Percentiles rank a stretch among this genome's conserved stretches.
Evolutionary conservation across 2,888 invertebrate species (phyloP).

Genomic region (Ellobium chinense): DNA sequence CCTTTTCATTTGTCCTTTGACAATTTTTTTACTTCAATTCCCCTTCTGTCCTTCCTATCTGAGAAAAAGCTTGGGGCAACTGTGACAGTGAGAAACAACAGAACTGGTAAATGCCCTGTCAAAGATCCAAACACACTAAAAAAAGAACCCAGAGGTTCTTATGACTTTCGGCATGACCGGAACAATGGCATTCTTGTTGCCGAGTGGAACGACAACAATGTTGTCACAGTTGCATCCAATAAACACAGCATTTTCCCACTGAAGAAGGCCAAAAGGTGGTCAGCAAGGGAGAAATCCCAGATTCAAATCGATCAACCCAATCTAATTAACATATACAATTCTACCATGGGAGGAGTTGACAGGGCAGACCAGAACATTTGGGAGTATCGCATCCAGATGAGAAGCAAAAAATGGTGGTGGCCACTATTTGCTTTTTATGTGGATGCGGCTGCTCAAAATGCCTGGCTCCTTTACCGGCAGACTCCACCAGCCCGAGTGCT

Average conservation of each 20-base stretch:
- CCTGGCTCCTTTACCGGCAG: conserved; percentile 4
- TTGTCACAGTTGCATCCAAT: conserved; percentile 15
- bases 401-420: conserved; percentile 29
- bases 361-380: conserved; percentile 11
- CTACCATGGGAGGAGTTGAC: not conserved
- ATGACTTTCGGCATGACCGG: not conserved
- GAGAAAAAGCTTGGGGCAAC: not conserved
- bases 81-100: not conserved
- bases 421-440: not conserved
- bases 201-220: conserved; percentile 28
- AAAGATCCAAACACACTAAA: not conserved
- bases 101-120: not conserved
- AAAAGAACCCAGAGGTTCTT: not conserved
- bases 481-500: not conserved
- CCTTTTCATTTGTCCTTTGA: not conserved
- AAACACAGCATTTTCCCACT: not conserved
- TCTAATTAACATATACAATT: not conserved
- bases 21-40: not conserved
- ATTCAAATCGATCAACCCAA: not conserved
- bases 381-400: not conserved
- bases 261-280: conserved; percentile 7
- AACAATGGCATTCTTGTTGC: not conserved
- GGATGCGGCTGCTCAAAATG: not conserved
- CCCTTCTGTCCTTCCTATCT: not conserved
- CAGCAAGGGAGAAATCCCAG: not conserved